These are phyloP conservation scores for Willisornis vidua DNA, from an alignment of 2,113 vertebrate species.

Conservation along the genomic window DNA sequence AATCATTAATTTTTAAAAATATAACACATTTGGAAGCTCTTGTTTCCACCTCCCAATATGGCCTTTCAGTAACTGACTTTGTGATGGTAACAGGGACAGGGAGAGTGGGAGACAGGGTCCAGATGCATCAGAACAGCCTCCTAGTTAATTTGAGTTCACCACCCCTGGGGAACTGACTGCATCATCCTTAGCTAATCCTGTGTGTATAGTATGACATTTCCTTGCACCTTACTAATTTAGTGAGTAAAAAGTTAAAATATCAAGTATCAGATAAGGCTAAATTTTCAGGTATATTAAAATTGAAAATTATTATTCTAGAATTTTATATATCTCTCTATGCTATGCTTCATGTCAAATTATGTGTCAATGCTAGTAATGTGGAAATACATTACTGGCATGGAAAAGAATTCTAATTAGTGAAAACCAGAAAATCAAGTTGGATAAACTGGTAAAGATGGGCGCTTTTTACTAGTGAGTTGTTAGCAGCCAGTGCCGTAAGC, in stretches of 20 bases:
- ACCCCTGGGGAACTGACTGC: background rate
- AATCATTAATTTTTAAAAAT: constrained; percentile 66
- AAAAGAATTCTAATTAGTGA: background rate
- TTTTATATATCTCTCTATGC: background rate
- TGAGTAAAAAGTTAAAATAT: background rate
- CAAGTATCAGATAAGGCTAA: background rate
- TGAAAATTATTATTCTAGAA: background rate
- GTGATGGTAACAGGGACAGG: constrained; percentile 10
- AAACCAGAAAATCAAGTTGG: background rate
- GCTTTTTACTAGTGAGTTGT: background rate
- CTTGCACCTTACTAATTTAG: background rate
- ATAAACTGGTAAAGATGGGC: background rate
- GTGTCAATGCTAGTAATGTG: background rate
- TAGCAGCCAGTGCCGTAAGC: background rate
- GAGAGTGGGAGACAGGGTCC: background rate
- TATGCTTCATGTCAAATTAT: background rate
- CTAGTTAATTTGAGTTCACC: background rate
- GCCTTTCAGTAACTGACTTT: constrained; percentile 20
- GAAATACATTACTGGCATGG: background rate
- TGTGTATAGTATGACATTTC: background rate
- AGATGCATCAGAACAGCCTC: background rate
- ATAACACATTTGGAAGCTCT: constrained; percentile 32
- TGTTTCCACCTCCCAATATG: constrained; percentile 51
- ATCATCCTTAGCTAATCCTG: background rate
- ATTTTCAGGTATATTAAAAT: background rate